A percentile compares a stretch with the other conserved stretches of the same genome.
phyloP scores from a whole-genome alignment of 2,888 invertebrate species.

The Cynaeus angustus region DNA sequence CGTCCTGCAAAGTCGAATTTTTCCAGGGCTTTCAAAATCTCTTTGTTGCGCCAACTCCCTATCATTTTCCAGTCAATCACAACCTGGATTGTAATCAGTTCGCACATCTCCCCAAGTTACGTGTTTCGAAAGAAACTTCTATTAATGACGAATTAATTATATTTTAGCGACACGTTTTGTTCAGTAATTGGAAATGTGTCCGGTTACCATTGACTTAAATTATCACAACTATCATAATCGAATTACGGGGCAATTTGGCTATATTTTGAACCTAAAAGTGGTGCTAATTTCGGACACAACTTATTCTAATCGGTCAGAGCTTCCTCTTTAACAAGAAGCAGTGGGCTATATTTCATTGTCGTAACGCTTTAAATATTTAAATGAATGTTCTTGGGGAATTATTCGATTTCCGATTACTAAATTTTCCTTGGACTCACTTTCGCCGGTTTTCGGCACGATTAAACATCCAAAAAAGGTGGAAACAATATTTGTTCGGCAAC shows the following conservation, averaged over 20 bases:
- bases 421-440: not conserved
- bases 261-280: slow-evolving; percentile 25
- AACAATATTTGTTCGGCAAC: no score
- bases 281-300: slow-evolving; percentile 29
- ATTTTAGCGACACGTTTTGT: slow-evolving; percentile 8
- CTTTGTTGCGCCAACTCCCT: no score
- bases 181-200: slow-evolving; percentile 19
- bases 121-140: no score
- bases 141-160: not conserved
- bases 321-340: slow-evolving; percentile 31
- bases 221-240: slow-evolving; percentile 26
- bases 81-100: no score
- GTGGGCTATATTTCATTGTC: slow-evolving; percentile 18
- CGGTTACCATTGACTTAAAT: slow-evolving; percentile 21
- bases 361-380: slow-evolving; percentile 27
- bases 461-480: not conserved
- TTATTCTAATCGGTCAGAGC: slow-evolving; percentile 26
- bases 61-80: no score
- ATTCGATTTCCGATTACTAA: slow-evolving; percentile 34
- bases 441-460: not conserved
- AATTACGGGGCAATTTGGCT: slow-evolving; percentile 30
- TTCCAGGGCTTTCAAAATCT: no score
- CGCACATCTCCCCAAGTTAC: no score
- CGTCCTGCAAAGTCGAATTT: not conserved
- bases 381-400: slow-evolving; percentile 12